These are phyloP conservation scores for Oppia nitens DNA, from an alignment of 1,140 invertebrate genomes.

Conservation along the genomic window DNA sequence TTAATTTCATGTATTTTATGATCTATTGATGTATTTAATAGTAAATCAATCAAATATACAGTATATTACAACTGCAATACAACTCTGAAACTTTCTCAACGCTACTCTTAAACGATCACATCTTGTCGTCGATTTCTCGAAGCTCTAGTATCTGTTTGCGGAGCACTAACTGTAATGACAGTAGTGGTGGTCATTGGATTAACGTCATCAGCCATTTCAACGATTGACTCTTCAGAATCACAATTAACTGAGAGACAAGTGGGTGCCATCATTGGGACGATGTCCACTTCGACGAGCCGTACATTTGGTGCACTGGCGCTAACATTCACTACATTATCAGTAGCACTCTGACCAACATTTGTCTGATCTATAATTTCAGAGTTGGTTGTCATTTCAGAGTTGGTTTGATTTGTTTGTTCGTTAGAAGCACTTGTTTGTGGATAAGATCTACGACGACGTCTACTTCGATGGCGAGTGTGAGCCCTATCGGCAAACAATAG, in stretches of 20 bases:
- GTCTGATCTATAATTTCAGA: not conserved
- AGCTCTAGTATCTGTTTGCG: not conserved
- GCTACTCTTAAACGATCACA: not conserved
- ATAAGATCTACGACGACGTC: not conserved
- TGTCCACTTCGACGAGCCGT: not conserved
- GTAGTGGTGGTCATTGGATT: not conserved
- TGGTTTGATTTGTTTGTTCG: not conserved
- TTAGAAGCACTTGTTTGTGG: not conserved
- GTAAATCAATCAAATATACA: not conserved
- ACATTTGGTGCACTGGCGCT: not conserved
- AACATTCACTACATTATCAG: not conserved
- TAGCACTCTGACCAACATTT: not conserved
- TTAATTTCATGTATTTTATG: not conserved
- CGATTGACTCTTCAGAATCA: not conserved
- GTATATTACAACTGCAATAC: not conserved
- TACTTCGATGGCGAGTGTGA: not conserved
- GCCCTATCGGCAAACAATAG: slow-evolving; percentile 25
- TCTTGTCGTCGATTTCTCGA: not conserved
- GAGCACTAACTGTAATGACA: not conserved
- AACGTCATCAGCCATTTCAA: not conserved
- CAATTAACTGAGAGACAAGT: slow-evolving; percentile 9
- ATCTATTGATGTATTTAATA: not conserved
- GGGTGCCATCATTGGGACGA: slow-evolving; percentile 2
- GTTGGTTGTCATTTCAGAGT: not conserved
- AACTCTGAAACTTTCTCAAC: not conserved